phyloP scores from a whole-genome alignment of 2,888 invertebrate genomes.

The Sminthurinus aureus region DNA sequence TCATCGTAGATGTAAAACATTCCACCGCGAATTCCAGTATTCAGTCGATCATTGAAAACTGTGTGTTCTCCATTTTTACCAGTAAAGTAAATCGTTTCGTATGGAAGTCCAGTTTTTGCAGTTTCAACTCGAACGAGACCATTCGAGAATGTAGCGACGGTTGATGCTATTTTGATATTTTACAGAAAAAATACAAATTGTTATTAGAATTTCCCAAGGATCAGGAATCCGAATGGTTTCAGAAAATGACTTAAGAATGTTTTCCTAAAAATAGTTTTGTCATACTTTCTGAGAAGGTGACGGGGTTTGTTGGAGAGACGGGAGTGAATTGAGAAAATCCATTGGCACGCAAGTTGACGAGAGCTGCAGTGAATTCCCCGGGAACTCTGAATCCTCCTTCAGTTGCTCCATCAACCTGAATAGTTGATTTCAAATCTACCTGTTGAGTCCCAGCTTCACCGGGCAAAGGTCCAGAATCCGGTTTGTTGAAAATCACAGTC shows the following conservation, averaged over 20 bases:
- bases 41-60: constrained; percentile 40
- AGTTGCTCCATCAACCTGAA: constrained; percentile 23
- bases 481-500: constrained; percentile 54
- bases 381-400: constrained; percentile 44
- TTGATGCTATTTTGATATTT: neutral
- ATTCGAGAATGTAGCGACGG: constrained; percentile 35
- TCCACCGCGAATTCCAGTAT: constrained; percentile 46
- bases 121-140: constrained; percentile 39
- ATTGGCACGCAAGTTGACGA: constrained; percentile 42
- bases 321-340: constrained; percentile 44
- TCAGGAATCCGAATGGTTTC: too few relatives aligned
- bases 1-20: constrained; percentile 65
- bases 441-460: constrained; percentile 39
- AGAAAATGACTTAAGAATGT: too few relatives aligned
- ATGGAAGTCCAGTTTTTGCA: constrained; percentile 39
- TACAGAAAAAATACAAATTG: too few relatives aligned
- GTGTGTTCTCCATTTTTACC: constrained; percentile 21
- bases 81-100: constrained; percentile 43
- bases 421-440: constrained; percentile 35
- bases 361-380: constrained; percentile 43
- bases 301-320: constrained; percentile 31
- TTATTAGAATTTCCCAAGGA: too few relatives aligned
- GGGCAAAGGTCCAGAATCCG: constrained; percentile 31
- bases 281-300: constrained; percentile 19
- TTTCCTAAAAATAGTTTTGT: neutral